Conservation (phyloP, 2,797 vertebrate genomes). For the Epinephelus awoara region DNA sequence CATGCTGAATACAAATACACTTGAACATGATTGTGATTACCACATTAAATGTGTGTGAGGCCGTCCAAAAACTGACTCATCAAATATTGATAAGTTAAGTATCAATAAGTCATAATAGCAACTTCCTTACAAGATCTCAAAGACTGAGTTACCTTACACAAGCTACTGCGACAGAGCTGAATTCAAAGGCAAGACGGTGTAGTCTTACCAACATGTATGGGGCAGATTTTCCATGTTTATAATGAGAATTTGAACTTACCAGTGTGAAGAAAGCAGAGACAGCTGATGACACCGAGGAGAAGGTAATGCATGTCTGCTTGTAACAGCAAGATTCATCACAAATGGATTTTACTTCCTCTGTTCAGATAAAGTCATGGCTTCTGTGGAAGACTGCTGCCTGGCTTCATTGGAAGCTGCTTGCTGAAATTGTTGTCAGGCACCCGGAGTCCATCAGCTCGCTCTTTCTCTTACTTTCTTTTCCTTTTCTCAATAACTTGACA, state of each 20-base stretch:
- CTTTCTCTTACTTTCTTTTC: slow-evolving; percentile 54
- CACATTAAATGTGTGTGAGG: not conserved
- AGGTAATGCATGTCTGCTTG: slow-evolving; percentile 56
- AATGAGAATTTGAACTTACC: slow-evolving; percentile 42
- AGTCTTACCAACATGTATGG: not conserved
- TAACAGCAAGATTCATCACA: not conserved
- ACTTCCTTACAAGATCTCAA: not conserved
- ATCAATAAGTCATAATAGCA: not conserved
- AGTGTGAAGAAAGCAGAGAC: slow-evolving; percentile 33
- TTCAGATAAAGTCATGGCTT: not conserved
- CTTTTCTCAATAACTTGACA: not conserved
- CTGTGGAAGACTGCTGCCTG: not conserved
- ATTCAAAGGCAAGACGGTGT: not conserved
- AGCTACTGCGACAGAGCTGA: not conserved
- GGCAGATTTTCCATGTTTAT: not conserved
- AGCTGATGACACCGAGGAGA: slow-evolving; percentile 48
- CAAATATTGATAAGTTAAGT: not conserved
- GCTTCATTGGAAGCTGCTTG: not conserved
- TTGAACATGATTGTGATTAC: not conserved
- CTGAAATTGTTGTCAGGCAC: not conserved
- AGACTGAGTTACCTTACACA: not conserved
- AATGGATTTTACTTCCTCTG: not conserved
- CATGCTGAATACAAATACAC: not conserved
- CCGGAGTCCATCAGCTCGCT: rapidly evolving
- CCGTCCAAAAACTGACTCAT: not conserved